Evolutionary conservation across 2,797 vertebrate species (phyloP), one percentile per base, ranked within the genome.

Genomic region (Jordanella pulchra): DNA sequence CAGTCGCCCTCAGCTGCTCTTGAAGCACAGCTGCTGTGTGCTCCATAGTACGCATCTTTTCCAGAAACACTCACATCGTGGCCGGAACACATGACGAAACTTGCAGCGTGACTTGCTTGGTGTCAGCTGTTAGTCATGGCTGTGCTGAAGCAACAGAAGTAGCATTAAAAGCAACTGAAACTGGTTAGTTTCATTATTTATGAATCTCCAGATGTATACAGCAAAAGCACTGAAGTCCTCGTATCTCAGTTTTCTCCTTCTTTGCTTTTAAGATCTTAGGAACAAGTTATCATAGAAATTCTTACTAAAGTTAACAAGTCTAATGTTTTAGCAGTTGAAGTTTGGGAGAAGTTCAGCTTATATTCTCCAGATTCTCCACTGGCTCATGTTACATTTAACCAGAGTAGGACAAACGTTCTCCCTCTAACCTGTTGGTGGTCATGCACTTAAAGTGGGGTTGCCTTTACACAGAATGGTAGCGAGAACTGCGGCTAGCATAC

Each of bases 71-170:
- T 17, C 58, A 32, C 14, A n/a, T 17, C 32, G 9, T 67, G 18
- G 28, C 17, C 21, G 27, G 47, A 12, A 47, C 63, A 69, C 66
- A 73, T 64, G 61, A 30, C 63, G 30, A 66, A 72, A 70, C 2
- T 7, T 68, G 35, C 42, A 61, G 67, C 0, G 13, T 71, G 72
- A 65, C 71, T 67, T 78, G 63, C 35, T 75, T 0, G 14, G 55
- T 67, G 75, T 78, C 69, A 64, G 53, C 65, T 81, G 56, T 77
- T 74, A 60, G 70, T 78, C 71, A 75, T 6, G 55, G 47, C 50
- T 75, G 15, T 7, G 51, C 18, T 55, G n/a, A 71, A 71, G 28
- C 69, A 71, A 44, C 9, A 7, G 44, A 65, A 14, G 21, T 25
- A 7, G 32, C 27, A 27, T 55, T 55, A 11, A 17, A 68, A 27